These are phyloP conservation scores for Tamandua tetradactyla DNA, from an alignment of 2,797 vertebrate genomes.

Conservation along the genomic window DNA sequence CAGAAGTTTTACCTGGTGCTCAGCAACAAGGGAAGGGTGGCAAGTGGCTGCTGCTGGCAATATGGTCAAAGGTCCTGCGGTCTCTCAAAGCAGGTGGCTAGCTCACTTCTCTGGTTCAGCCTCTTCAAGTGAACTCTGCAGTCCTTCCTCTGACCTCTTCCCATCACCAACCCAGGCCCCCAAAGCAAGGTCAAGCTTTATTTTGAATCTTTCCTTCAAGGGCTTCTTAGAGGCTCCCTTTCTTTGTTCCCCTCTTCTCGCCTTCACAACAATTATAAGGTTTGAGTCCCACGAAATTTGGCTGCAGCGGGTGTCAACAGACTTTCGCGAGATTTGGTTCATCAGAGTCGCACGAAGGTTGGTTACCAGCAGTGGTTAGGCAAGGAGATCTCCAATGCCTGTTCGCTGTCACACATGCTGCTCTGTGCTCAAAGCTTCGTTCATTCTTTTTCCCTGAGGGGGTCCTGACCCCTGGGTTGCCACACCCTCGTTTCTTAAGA, in stretches of 20 bases:
- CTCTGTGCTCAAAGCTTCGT: too few species aligned
- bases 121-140: neutral
- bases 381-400: too few species aligned
- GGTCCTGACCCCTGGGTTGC: too few species aligned
- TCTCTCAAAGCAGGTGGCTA: neutral
- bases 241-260: neutral
- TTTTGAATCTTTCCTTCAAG: neutral
- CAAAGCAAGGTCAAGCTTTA: neutral
- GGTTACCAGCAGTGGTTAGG: too few species aligned
- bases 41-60: neutral
- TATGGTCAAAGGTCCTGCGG: too few species aligned
- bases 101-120: neutral
- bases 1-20: neutral
- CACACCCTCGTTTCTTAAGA: neutral
- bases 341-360: too few species aligned
- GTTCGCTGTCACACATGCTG: too few species aligned
- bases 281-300: too few species aligned
- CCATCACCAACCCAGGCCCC: neutral
- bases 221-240: neutral
- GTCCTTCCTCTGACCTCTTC: neutral
- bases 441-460: too few species aligned
- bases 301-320: too few species aligned
- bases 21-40: neutral
- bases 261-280: too few species aligned
- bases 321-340: too few species aligned